phyloP scores from a whole-genome alignment of 2,113 vertebrate genomes.

The Caranx melampygus region DNA sequence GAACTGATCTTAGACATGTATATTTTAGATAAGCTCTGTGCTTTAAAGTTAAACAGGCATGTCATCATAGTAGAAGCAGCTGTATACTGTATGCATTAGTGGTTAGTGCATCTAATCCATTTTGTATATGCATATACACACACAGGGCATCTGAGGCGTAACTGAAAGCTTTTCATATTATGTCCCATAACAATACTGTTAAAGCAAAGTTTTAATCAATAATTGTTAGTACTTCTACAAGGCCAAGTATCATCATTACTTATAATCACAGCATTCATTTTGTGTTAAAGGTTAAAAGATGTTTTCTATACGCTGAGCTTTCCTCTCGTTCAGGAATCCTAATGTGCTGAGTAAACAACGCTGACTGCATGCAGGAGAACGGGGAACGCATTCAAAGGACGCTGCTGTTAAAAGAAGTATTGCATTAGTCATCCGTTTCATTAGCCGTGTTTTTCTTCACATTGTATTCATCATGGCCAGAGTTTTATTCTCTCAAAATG shows the following conservation, averaged over 20 bases:
- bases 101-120: background rate
- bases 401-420: conserved; percentile 23
- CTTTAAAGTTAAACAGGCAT: conserved; percentile 9
- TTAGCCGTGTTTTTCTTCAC: conserved; percentile 41
- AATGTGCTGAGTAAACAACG: conserved; percentile 39
- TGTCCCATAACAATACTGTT: background rate
- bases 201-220: background rate
- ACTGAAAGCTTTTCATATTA: background rate
- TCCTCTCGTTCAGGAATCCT: background rate
- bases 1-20: background rate
- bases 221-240: background rate
- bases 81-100: background rate
- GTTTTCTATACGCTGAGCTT: conserved; percentile 3
- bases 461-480: conserved; percentile 40
- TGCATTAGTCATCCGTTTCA: conserved; percentile 58
- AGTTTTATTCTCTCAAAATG: conserved; percentile 38
- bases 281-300: conserved; percentile 12
- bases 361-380: conserved; percentile 1
- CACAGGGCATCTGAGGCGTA: background rate
- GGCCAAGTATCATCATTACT: background rate
- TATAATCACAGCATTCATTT: conserved; percentile 14
- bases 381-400: conserved; percentile 3
- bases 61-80: background rate
- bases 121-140: too few species aligned
- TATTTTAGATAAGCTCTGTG: background rate